Conservation (phyloP, 2,797 vertebrate species). For the Chelonia mydas region DNA sequence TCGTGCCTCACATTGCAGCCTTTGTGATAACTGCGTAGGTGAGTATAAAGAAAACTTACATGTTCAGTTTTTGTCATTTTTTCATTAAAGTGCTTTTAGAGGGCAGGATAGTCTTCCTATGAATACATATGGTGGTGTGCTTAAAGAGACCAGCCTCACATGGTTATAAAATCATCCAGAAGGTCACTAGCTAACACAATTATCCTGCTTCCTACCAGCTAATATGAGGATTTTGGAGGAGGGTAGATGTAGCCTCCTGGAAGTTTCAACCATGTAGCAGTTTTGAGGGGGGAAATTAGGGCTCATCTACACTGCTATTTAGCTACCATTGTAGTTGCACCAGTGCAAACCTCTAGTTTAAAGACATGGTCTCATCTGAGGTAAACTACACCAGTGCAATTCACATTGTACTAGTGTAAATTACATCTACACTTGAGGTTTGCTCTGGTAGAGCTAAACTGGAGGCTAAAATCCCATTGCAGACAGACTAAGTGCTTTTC, state of each 20-base stretch:
- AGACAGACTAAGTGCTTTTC: background rate
- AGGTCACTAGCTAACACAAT: slow-evolving; percentile 1
- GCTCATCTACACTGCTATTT: background rate
- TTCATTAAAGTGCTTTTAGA: background rate
- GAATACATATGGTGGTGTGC: background rate
- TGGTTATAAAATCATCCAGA: background rate
- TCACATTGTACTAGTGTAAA: background rate
- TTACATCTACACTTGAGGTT: background rate
- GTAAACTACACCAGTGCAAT: background rate
- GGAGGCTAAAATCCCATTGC: background rate
- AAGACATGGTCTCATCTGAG: background rate
- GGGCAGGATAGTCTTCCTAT: background rate
- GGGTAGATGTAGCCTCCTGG: background rate
- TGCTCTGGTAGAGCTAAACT: background rate
- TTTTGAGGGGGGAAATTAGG: background rate
- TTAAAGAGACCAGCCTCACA: background rate
- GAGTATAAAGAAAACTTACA: slow-evolving; percentile 72
- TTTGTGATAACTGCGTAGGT: slow-evolving; percentile 99
- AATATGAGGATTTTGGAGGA: background rate
- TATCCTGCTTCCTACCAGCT: background rate
- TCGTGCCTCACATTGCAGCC: slow-evolving; percentile 97
- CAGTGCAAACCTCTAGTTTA: background rate
- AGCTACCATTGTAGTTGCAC: background rate
- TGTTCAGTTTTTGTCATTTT: background rate
- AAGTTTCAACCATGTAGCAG: background rate